A percentile compares a stretch with the other conserved stretches of the same genome.
These are phyloP conservation scores for Temnothorax unifasciatus DNA, from an alignment of 2,888 invertebrate species.

Conservation along the genomic window DNA sequence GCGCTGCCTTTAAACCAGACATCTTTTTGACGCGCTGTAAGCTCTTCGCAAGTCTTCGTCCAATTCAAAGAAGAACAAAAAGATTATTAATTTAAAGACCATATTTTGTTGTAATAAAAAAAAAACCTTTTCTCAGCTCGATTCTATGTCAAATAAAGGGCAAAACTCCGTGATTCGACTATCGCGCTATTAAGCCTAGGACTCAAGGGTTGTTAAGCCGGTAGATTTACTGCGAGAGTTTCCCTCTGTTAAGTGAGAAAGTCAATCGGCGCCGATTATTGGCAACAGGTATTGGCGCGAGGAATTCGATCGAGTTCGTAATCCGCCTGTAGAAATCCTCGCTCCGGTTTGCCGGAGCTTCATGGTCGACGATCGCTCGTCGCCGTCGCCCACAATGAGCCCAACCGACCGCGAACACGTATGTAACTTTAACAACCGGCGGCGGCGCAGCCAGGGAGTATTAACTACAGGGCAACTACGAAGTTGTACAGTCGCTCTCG, in stretches of 20 bases:
- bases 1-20: not conserved
- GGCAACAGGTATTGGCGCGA: conserved; percentile 69
- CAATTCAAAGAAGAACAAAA: not conserved
- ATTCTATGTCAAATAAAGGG: conserved; percentile 1
- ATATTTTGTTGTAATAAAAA: not conserved
- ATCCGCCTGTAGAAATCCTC: conserved; percentile 38
- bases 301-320: conserved; percentile 46
- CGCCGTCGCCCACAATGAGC: conserved; percentile 15
- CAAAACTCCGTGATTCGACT: not conserved
- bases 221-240: not conserved
- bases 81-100: not conserved
- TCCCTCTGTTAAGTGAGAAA: conserved; percentile 45
- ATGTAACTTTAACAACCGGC: conserved; percentile 22
- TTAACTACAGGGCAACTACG: conserved; percentile 7
- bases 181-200: not conserved
- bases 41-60: not conserved
- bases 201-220: too few species aligned
- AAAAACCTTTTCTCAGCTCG: not conserved
- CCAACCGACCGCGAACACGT: conserved; percentile 45
- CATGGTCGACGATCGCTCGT: conserved; percentile 36
- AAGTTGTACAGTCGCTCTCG: not conserved
- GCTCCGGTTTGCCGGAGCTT: conserved; percentile 16
- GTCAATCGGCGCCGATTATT: conserved; percentile 59
- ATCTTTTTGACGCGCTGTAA: not conserved
- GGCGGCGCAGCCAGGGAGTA: not conserved